Base-by-base conservation (phyloP, 2,888 invertebrate species). In the Axea sp. region DNA sequence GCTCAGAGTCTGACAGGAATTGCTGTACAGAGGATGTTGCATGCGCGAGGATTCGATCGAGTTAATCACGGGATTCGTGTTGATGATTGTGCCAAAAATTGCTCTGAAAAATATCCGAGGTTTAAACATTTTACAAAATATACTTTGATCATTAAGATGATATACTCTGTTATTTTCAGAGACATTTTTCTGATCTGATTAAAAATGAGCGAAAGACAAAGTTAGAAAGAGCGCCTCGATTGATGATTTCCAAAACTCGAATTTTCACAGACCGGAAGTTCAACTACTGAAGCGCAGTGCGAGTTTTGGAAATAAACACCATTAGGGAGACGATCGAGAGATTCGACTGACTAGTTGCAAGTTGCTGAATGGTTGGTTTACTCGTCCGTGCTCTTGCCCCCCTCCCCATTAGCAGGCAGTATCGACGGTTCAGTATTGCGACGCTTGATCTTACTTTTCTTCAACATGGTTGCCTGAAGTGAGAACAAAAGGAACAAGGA, bases 391-490 rank as follows among this genome's bases (percentile, higher is more conserved):
- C 89, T 90, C 89, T 90, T 91, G 89, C 91, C 91, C 90, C 91
- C 91, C 90, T 92, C 91, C 89, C 91, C 92, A 89, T 92, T 91
- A 89, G 92, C 90, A 84, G 91, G 90, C 86, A 91, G 90, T 89
- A 94, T 93, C 90, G 92, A 92, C 85, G 93, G 93, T 90, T 94
- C 94, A 83, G 94, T 94, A 88, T 95, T 94, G 84, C 96, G 94
- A 89, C 97, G 93, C 91, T 96, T 97, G 92, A 97, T 97, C 93
- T 98, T 99, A 91, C 94, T 94, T 94, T 99, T 99, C 95, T 98
- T 98, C 93, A 99, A 92, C 99, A 99, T 99, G 90, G 98, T 99
- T 89, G 99, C 99, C 99, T 99, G 92, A 84, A 84, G 86, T 84
- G 84, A 68, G 68, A 86, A 87, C 84, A 87, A 81, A n/a, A 87